Base-by-base conservation (phyloP, 2,113 vertebrate species). In the Galemys pyrenaicus region DNA sequence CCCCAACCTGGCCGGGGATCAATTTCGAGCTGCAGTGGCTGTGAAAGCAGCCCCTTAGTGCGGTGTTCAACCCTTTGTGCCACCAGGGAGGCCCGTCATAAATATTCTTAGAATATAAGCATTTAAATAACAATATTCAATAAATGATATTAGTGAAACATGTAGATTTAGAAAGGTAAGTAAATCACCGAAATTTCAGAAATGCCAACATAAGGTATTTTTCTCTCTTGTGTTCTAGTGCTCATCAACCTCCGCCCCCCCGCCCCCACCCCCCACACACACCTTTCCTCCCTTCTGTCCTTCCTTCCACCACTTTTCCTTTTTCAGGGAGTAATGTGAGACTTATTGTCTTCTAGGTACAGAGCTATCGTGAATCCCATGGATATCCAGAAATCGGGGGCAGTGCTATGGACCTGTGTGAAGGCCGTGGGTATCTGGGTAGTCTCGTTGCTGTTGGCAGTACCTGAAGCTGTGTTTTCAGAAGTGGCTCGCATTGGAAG, bases 331-430 rank as follows among this genome's bases (percentile, higher is more conserved):
- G 19, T 96, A 81, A 95, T 64, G 46, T 28, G 77, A 60, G 24
- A 44, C 2, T 0, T 60, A 6, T 49, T 92, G 89, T 81, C 39
- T 86, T 97, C 46, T 97, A 99, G 99, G 98, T 99, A 99, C 96
- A 99, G 99, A 98, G 99, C 99, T 30, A 99, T 99, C 1, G 99
- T 99, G 77, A 99, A 99, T 97, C 99, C 99, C 62, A 99, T 99
- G 99, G 99, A 99, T 97, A 99, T 99, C 97, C 99, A 99, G 98
- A 98, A 98, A 0, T 99, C 99, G 74, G 98, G 99, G 8, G 99
- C 99, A 0, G 98, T 99, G 91, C 97, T 99, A 87, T 98, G 99
- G 99, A 99, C 99, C 20, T 99, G 98, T 74, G 81, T 98, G 79
- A 99, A 99, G 96, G 99, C 98, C 0, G 60, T 98, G 44, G 98